phyloP scores from a whole-genome alignment of 1,140 invertebrate genomes.

The Drosophila nebulosa region DNA sequence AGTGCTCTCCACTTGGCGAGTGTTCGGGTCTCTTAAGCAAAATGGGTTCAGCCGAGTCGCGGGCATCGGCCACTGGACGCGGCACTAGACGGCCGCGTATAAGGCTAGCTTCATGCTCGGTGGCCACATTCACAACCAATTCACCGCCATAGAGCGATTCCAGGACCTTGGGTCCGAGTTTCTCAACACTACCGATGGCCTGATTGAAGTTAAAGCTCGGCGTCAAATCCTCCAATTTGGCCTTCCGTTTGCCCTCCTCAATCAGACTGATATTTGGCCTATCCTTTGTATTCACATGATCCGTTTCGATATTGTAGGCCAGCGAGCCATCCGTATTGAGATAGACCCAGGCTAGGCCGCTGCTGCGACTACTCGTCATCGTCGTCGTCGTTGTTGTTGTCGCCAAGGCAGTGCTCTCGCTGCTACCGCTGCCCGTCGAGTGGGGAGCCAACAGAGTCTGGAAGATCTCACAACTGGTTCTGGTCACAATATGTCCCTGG shows the following conservation, averaged over 20 bases:
- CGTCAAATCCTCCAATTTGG: constrained; percentile 87
- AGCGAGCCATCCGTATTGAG: constrained; percentile 88
- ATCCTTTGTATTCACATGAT: constrained; percentile 83
- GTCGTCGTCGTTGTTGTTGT: no score
- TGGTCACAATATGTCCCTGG: constrained; percentile 85
- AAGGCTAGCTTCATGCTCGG: constrained; percentile 82
- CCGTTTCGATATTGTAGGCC: constrained; percentile 85
- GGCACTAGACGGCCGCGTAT: constrained; percentile 86
- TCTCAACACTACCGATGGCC: constrained; percentile 86
- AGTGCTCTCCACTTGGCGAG: constrained; percentile 81
- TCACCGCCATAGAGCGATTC: constrained; percentile 91
- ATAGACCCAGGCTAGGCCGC: constrained; percentile 90
- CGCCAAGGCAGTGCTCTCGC: constrained; percentile 46
- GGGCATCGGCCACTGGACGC: constrained; percentile 88
- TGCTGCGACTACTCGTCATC: constrained; percentile 79
- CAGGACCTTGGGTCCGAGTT: constrained; percentile 86
- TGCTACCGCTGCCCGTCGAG: constrained; percentile 61
- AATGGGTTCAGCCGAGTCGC: constrained; percentile 85
- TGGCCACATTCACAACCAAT: constrained; percentile 87
- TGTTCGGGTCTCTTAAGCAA: constrained; percentile 84
- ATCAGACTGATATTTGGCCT: constrained; percentile 86
- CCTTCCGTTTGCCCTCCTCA: constrained; percentile 86
- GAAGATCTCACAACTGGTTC: constrained; percentile 90
- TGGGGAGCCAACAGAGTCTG: constrained; percentile 84
- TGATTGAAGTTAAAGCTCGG: constrained; percentile 83